Evolutionary conservation across 2,888 invertebrate species (phyloP).

Genomic region (Didymodactylos carnosus): DNA sequence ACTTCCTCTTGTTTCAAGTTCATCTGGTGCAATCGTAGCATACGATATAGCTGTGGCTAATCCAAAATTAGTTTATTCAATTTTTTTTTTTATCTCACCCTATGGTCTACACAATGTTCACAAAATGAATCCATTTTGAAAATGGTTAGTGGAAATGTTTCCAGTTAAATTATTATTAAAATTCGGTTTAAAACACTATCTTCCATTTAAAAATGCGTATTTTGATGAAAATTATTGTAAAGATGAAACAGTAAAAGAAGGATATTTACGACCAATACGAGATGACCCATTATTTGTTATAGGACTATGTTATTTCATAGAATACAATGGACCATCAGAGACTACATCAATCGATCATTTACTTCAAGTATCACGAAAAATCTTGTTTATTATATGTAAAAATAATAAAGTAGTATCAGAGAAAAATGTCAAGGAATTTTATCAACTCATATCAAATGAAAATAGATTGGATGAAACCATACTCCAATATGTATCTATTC

Average conservation of each 20-base stretch:
- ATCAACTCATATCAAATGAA: background rate
- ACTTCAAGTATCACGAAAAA: background rate
- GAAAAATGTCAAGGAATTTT: background rate
- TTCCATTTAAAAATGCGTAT: background rate
- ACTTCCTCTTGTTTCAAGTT: background rate
- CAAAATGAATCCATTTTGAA: too few species aligned
- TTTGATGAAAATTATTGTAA: background rate
- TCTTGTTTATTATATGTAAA: background rate
- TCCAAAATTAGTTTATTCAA: background rate
- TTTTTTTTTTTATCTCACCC: background rate
- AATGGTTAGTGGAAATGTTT: too few species aligned
- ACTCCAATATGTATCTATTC: background rate
- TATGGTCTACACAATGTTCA: background rate
- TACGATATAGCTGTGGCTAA: background rate
- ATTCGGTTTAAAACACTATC: background rate
- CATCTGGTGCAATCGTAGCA: background rate
- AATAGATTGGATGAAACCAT: background rate
- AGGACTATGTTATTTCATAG: background rate
- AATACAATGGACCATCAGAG: background rate
- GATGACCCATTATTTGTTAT: background rate
- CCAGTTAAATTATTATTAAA: background rate
- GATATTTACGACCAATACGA: background rate
- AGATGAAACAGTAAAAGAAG: background rate
- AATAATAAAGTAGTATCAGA: background rate
- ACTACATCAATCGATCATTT: too few species aligned